A percentile compares a stretch with the other conserved stretches of the same genome.
phyloP scores from a whole-genome alignment of 2,113 vertebrate species.

The Rattus norvegicus region GRCr8 NC_086022.1:84017001-84017500 shows the following conservation, averaged over 20 bases:
- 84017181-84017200: too few relatives aligned
- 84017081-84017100: too few relatives aligned
- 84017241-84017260: background rate
- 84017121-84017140: background rate
- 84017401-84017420: slow-evolving; percentile 58
- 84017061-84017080: background rate
- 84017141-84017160: background rate
- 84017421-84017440: slow-evolving; percentile 73
- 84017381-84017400: slow-evolving; percentile 58
- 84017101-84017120: too few relatives aligned
- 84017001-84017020: background rate
- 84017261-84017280: background rate
- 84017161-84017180: too few relatives aligned
- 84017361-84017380: slow-evolving; percentile 36
- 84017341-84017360: background rate
- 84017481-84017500: slow-evolving; percentile 55
- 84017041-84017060: background rate
- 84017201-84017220: background rate
- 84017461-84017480: slow-evolving; percentile 71
- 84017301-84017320: background rate
- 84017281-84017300: background rate
- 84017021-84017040: background rate
- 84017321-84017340: background rate
- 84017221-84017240: background rate
- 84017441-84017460: slow-evolving; percentile 76